Conservation (phyloP, 2,888 invertebrate species). For the Metalampra italica region DNA sequence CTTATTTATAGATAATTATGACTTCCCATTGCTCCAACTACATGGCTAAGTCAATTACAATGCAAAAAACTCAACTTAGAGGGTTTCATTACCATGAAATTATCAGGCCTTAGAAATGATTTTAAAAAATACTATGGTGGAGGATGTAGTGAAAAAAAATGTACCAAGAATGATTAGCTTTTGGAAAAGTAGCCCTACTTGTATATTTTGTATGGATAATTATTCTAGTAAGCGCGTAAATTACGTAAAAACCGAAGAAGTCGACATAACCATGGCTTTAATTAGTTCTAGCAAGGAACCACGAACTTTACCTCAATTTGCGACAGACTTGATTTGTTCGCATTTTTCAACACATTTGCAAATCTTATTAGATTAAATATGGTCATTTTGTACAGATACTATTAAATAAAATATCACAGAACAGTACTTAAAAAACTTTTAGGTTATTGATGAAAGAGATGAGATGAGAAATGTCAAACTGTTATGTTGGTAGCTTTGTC, state of each 20-base stretch:
- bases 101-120: too few relatives aligned
- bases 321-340: conserved; percentile 37
- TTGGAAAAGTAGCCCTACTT: background rate
- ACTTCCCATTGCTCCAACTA: too few relatives aligned
- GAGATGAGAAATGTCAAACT: background rate
- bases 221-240: background rate
- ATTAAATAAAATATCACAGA: conserved; percentile 35
- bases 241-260: conserved; percentile 7
- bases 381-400: conserved; percentile 46
- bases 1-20: too few relatives aligned
- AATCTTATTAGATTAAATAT: conserved; percentile 50
- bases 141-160: too few relatives aligned
- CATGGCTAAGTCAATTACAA: too few relatives aligned
- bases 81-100: too few relatives aligned
- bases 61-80: too few relatives aligned
- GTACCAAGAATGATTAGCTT: background rate
- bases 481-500: background rate
- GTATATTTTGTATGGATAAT: too few relatives aligned
- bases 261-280: background rate
- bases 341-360: conserved; percentile 36
- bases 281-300: background rate
- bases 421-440: conserved; percentile 16
- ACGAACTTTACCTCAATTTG: conserved; percentile 46
- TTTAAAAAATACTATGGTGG: too few relatives aligned
- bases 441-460: too few relatives aligned